Percentiles rank a stretch among this genome's conserved stretches.
phyloP scores from a whole-genome alignment of 2,113 vertebrate species.

The Galeopterus variegatus region DNA sequence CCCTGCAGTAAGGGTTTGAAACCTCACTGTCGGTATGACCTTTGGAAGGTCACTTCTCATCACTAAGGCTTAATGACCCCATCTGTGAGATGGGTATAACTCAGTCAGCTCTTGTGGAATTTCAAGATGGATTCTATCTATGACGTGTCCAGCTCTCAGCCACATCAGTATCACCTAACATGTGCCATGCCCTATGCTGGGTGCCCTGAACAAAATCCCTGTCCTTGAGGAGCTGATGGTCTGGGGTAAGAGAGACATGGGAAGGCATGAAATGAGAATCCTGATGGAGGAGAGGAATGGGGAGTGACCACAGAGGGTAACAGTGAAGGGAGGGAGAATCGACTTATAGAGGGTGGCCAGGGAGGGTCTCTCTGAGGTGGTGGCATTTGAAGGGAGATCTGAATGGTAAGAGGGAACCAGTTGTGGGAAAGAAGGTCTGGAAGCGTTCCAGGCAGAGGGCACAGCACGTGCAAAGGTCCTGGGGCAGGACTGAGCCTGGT shows the following conservation, averaged over 20 bases:
- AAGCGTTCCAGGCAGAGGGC: background rate
- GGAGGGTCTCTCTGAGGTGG: background rate
- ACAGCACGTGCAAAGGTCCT: background rate
- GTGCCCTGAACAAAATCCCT: background rate
- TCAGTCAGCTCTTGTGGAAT: background rate
- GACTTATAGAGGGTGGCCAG: background rate
- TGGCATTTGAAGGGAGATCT: background rate
- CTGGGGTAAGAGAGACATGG: background rate
- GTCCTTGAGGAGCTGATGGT: background rate
- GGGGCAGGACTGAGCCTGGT: background rate
- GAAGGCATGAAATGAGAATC: background rate
- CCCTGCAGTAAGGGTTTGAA: background rate
- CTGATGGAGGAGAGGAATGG: background rate
- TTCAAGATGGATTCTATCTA: background rate
- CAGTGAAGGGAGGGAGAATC: too few species aligned
- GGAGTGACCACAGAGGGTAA: background rate
- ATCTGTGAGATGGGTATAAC: background rate
- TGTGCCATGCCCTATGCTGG: background rate
- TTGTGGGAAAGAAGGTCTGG: background rate
- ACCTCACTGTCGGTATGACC: too few species aligned
- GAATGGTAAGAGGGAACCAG: background rate
- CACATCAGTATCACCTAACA: background rate
- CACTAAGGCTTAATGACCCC: background rate
- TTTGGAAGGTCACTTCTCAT: background rate
- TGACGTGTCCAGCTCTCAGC: background rate